Base-by-base conservation (phyloP, 2,113 vertebrate genomes). In the Rhinoderma darwinii region DNA sequence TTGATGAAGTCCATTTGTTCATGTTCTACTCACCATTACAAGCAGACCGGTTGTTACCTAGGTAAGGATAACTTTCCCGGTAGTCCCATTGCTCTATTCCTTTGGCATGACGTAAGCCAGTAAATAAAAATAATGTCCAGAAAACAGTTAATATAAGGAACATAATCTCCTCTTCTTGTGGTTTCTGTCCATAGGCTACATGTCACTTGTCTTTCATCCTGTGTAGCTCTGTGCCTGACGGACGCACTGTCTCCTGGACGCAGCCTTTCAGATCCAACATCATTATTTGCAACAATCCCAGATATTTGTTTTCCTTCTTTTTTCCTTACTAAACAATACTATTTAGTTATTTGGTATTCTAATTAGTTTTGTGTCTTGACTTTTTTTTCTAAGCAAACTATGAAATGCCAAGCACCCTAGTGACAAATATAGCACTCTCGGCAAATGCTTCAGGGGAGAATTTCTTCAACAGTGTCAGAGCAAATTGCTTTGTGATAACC, bases 351-450 rank as follows among this genome's bases (percentile, higher is more conserved):
- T n/a, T n/a, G n/a, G n/a, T n/a, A n/a, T 82, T 50, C 86, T 82
- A 82, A 87, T 87, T 87, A 87, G 79, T 82, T 73, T 30, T 44
- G 76, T 27, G 72, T 88, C 68, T 84, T 88, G 7, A 37, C 94
- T 87, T 12, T 54, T 94, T 96, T 61, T 91, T 37, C 82, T 82
- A 97, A 95, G 94, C 93, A 96, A 96, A 95, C 93, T 94, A 96
- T 95, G 96, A 97, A 97, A 97, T 97, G 96, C 95, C 96, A 96
- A 93, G 96, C 95, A 94, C 94, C 89, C 92, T 89, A 83, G 92
- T 94, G 95, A 94, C 95, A 93, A 95, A 96, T 95, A 93, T 96
- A 94, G 91, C 95, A 94, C 93, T 92, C 95, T 89, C 92, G 89
- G 90, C 91, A 91, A 92, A 85, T 84, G 89, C 68, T 5, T 79